Evolutionary conservation across 2,888 invertebrate genomes (phyloP), one percentile per base, ranked within the genome.

Genomic region (Callinectes sapidus): DNA sequence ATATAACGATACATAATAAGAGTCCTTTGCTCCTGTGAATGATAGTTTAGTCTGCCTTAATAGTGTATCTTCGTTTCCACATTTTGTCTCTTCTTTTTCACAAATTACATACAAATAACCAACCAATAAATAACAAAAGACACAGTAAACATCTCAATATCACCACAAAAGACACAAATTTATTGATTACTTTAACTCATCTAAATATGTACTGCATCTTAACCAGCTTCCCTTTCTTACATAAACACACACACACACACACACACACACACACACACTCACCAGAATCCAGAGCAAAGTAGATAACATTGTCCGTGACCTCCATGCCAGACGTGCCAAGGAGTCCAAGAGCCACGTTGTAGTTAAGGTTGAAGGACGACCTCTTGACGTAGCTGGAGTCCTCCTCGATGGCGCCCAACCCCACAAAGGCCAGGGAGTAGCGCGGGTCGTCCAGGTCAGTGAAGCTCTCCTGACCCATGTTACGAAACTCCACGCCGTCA

Each of bases 301-400:
- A 92, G 48, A 94, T 48, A n/a, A 94, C 94, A 42, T 92, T 94
- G n/a, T 88, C 89, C 28, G 91, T 89, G n/a, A 94, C 85, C 18
- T 61, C 32, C 85, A 94, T 28, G 39, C 81, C 61, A 66, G 81
- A 61, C 42, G 92, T 90, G 66, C 66, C 61, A 87, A 94, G 89
- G 86, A 94, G 35, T 48, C 94, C 94, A 23, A 94, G 35, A 0
- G 92, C 94, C 18, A 89, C 42, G 48, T 93, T 94, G 91, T 91
- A 94, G 87, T 93, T 92, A 32, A 77, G 81, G 89, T 93, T 94
- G 93, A 94, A 94, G 87, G 90, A 86, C 54, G 94, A 94, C 55
- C 90, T 91, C 87, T 86, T 86, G 14, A 94, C 93, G 39, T 92
- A 90, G 54, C 86, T 89, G 77, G 92, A 90, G 32, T 87, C 91